These are phyloP conservation scores for Vulpes lagopus DNA, from an alignment of 2,113 vertebrate genomes.

Conservation along the genomic window DNA sequence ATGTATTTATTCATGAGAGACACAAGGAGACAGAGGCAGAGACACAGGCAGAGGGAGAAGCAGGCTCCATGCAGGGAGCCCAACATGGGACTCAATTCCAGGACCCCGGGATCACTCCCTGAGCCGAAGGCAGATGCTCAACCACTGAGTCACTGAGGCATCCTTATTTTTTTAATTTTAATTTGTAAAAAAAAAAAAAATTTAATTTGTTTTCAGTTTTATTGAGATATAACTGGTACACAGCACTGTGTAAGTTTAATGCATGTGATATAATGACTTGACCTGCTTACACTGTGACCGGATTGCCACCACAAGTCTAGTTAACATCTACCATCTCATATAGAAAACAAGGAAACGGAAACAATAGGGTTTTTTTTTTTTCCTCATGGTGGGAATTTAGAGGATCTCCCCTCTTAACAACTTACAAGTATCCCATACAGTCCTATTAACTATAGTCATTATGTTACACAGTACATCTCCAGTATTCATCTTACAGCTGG, in stretches of 20 bases:
- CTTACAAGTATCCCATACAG: neutral
- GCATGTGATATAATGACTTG: neutral
- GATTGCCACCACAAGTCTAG: neutral
- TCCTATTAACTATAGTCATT: neutral
- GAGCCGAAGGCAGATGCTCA: no score
- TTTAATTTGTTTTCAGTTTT: neutral
- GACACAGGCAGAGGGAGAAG: no score
- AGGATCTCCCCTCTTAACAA: neutral
- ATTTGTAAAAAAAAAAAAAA: no score
- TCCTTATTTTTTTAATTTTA: no score
- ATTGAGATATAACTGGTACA: neutral
- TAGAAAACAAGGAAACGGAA: neutral
- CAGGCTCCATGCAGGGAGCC: no score
- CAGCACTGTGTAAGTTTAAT: neutral
- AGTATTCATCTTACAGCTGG: neutral
- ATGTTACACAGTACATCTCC: neutral
- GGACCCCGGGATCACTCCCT: no score
- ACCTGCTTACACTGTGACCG: fast-evolving
- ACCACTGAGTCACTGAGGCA: no score
- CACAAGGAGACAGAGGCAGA: no score
- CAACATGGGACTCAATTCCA: no score
- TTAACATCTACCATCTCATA: neutral
- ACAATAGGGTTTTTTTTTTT: neutral
- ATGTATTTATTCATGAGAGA: no score
- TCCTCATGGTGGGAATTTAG: neutral